phyloP scores from a whole-genome alignment of 2,113 vertebrate genomes.

The Pteruthius melanotis region DNA sequence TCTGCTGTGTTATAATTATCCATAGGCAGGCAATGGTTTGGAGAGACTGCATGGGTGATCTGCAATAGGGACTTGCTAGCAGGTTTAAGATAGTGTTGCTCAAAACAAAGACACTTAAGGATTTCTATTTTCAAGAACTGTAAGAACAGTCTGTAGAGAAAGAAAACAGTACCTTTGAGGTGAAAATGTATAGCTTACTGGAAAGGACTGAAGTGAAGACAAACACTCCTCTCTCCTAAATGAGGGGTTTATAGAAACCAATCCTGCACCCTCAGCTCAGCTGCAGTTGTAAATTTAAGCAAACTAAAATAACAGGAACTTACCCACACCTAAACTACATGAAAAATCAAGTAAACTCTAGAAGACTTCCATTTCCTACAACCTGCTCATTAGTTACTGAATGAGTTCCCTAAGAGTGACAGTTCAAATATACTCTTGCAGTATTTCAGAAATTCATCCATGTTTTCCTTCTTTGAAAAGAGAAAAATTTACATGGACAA shows the following conservation, averaged over 20 bases:
- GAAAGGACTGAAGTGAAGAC: background rate
- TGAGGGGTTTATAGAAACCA: background rate
- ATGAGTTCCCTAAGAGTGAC: background rate
- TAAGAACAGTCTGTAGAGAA: background rate
- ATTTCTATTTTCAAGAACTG: background rate
- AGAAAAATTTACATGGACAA: background rate
- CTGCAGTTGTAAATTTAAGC: background rate
- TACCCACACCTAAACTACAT: background rate
- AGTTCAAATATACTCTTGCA: background rate
- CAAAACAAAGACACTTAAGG: background rate
- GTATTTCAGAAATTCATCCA: background rate
- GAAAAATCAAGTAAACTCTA: background rate
- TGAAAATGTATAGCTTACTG: background rate
- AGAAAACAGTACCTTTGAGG: background rate
- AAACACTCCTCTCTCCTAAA: background rate
- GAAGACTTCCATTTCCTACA: background rate
- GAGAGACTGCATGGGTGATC: background rate
- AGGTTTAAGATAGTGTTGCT: background rate
- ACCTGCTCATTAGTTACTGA: background rate
- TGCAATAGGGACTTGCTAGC: background rate
- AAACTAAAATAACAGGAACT: background rate
- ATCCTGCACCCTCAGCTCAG: background rate
- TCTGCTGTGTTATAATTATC: background rate
- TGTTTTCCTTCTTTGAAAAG: background rate
- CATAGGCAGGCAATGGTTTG: background rate